Evolutionary conservation across 1,140 invertebrate species (phyloP).

Genomic region (Glossosoma conforme): DNA sequence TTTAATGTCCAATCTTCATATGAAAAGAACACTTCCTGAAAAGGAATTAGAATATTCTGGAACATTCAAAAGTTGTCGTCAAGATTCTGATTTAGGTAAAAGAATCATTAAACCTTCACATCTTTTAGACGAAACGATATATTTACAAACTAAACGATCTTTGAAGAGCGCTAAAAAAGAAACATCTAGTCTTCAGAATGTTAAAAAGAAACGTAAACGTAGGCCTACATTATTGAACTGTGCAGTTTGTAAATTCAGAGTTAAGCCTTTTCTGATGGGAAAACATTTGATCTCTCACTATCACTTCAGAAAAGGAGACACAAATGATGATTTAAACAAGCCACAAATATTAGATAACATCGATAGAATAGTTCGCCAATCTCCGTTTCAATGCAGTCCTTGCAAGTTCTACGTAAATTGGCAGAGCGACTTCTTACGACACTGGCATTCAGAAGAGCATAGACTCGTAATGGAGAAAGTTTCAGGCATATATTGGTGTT

Average conservation of each 20-base stretch:
- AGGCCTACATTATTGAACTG: slow-evolving; percentile 58
- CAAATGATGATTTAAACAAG: slow-evolving; percentile 48
- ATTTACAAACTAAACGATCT: slow-evolving; percentile 34
- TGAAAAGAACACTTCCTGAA: slow-evolving; percentile 63
- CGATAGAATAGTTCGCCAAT: slow-evolving; percentile 67
- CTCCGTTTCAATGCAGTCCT: slow-evolving; percentile 75
- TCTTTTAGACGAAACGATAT: slow-evolving; percentile 37
- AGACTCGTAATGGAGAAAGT: slow-evolving; percentile 44
- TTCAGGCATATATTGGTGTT: slow-evolving; percentile 65
- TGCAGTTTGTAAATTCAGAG: slow-evolving; percentile 63
- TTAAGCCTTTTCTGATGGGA: slow-evolving; percentile 64
- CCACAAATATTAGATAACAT: slow-evolving; percentile 71
- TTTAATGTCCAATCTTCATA: slow-evolving; percentile 65
- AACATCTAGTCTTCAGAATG: slow-evolving; percentile 30
- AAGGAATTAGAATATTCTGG: slow-evolving; percentile 56
- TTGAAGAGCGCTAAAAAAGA: slow-evolving; percentile 30
- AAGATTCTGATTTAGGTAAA: slow-evolving; percentile 35
- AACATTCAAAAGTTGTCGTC: slow-evolving; percentile 38
- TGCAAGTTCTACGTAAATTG: slow-evolving; percentile 83
- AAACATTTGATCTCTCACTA: slow-evolving; percentile 81
- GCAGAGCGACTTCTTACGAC: slow-evolving; percentile 63
- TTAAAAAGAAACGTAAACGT: slow-evolving; percentile 50
- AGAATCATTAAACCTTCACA: slow-evolving; percentile 37
- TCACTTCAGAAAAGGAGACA: slow-evolving; percentile 65
- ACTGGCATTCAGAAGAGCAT: slow-evolving; percentile 68